Conservation (phyloP, 2,113 vertebrate species). For the Salvelinus sp. region DNA sequence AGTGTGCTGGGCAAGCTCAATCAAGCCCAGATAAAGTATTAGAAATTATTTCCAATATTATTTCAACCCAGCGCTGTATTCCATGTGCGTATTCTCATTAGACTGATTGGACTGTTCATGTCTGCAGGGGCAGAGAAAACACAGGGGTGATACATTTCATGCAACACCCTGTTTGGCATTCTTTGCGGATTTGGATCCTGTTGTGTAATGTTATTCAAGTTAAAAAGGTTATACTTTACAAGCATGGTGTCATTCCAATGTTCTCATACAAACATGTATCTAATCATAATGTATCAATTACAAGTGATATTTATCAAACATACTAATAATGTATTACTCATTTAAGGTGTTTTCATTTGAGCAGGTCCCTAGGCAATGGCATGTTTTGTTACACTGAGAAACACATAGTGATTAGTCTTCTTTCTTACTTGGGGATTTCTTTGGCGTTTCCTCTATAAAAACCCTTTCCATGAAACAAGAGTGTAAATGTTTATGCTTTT, state of each 20-base stretch:
- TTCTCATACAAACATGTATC: slow-evolving; percentile 24
- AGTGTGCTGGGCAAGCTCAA: too few relatives aligned
- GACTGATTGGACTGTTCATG: background rate
- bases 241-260: background rate
- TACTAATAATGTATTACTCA: too few relatives aligned
- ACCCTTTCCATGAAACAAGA: too few relatives aligned
- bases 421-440: too few relatives aligned
- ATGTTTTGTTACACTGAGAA: too few relatives aligned
- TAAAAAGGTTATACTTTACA: background rate
- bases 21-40: too few relatives aligned
- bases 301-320: slow-evolving; percentile 33
- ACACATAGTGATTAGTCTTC: too few relatives aligned
- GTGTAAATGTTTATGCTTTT: too few relatives aligned
- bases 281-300: slow-evolving; percentile 23
- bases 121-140: background rate
- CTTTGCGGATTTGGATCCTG: background rate
- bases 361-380: too few relatives aligned
- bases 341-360: too few relatives aligned
- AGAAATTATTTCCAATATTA: background rate
- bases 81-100: background rate
- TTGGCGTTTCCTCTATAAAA: too few relatives aligned
- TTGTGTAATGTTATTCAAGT: background rate
- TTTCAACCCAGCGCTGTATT: background rate
- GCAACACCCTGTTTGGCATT: background rate
- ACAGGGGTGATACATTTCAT: background rate